Evolutionary conservation across 1,140 invertebrate species (phyloP).

Genomic region (Formica exsecta): DNA sequence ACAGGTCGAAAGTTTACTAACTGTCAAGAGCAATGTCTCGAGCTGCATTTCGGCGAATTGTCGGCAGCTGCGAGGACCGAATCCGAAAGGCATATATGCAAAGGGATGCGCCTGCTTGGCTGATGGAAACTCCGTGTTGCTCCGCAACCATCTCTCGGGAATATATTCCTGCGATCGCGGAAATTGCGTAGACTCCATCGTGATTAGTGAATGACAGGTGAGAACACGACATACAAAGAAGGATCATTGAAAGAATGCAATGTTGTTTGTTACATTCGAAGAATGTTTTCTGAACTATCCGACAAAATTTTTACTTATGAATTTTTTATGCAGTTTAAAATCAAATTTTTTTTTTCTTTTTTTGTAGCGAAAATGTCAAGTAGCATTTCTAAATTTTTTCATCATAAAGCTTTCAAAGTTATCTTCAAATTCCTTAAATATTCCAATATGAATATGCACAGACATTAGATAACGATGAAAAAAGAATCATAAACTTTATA

Average conservation of each 20-base stretch:
- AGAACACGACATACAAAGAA: constrained; percentile 77
- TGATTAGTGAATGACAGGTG: constrained; percentile 84
- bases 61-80: constrained; percentile 86
- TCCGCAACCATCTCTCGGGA: constrained; percentile 87
- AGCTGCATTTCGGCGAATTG: constrained; percentile 86
- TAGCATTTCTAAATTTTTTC: neutral
- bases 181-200: constrained; percentile 84
- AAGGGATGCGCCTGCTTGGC: constrained; percentile 87
- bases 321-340: neutral
- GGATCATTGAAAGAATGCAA: neutral
- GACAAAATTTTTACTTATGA: neutral
- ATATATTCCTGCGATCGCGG: constrained; percentile 81
- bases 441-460: neutral
- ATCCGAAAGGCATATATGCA: constrained; percentile 89
- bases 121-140: constrained; percentile 74
- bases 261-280: neutral
- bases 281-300: neutral
- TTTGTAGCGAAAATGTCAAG: neutral
- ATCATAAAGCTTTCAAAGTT: neutral
- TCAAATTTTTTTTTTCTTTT: neutral
- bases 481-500: neutral
- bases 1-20: constrained; percentile 60
- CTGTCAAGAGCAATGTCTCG: constrained; percentile 82
- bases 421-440: neutral
- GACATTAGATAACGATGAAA: neutral